These are phyloP conservation scores for Glaucopsyche alexis DNA, from an alignment of 2,888 invertebrate species.

Conservation along the genomic window DNA sequence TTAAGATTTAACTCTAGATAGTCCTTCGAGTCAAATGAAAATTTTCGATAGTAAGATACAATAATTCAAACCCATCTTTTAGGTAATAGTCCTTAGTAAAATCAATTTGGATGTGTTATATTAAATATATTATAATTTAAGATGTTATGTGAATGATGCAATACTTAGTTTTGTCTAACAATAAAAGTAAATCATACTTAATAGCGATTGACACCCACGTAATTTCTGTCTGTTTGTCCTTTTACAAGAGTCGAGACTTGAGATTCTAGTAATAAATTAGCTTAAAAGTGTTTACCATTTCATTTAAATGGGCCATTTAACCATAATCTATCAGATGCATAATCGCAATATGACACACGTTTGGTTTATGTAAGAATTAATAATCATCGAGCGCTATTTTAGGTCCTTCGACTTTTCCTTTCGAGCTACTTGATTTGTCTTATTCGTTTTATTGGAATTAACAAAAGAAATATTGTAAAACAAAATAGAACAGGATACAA, in stretches of 20 bases:
- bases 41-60: too few relatives aligned
- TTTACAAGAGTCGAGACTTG: slow-evolving; percentile 10
- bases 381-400: background rate
- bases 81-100: too few relatives aligned
- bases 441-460: background rate
- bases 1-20: too few relatives aligned
- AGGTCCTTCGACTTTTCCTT: background rate
- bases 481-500: too few relatives aligned
- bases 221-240: background rate
- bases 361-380: background rate
- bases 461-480: too few relatives aligned
- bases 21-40: too few relatives aligned
- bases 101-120: too few relatives aligned
- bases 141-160: slow-evolving; percentile 1
- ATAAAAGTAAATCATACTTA: slow-evolving; percentile 7
- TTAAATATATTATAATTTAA: background rate
- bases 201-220: slow-evolving; percentile 24
- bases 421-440: background rate
- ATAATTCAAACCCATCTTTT: too few relatives aligned
- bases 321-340: background rate
- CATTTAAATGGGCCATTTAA: slow-evolving; percentile 6
- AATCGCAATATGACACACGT: background rate
- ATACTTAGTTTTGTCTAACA: background rate
- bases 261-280: background rate
- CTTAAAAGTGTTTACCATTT: background rate